Evolutionary conservation across 2,888 invertebrate species (phyloP).

Genomic region (Calliopum simillimum): DNA sequence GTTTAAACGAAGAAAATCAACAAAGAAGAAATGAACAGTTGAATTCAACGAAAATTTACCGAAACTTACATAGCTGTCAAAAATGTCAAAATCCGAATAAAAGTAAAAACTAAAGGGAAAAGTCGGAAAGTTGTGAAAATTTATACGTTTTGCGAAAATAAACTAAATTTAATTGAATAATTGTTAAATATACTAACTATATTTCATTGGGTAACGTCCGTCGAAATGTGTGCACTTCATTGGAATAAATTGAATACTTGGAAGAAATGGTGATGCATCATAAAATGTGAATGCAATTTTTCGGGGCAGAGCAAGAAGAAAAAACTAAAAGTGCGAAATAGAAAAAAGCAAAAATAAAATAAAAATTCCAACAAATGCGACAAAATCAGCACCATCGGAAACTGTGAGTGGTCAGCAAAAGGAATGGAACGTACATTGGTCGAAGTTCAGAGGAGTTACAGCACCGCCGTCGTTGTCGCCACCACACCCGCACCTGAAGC

Average conservation of each 20-base stretch:
- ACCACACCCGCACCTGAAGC: slow-evolving; percentile 18
- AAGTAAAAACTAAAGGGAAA: slow-evolving; percentile 38
- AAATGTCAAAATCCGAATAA: slow-evolving; percentile 36
- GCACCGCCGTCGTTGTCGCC: slow-evolving; percentile 7
- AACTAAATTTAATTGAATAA: slow-evolving; percentile 47
- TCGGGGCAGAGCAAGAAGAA: background rate
- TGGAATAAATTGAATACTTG: slow-evolving; percentile 2
- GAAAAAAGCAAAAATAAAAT: background rate
- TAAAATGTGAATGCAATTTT: background rate
- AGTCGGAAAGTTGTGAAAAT: slow-evolving; percentile 44
- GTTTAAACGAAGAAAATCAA: too few relatives aligned
- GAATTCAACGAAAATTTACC: too few relatives aligned
- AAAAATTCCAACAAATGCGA: slow-evolving; percentile 33
- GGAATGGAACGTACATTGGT: slow-evolving; percentile 23
- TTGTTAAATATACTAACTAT: slow-evolving; percentile 36
- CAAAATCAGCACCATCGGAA: slow-evolving; percentile 15
- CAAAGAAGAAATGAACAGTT: background rate
- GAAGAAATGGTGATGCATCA: slow-evolving; percentile 20
- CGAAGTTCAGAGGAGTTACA: slow-evolving; percentile 9
- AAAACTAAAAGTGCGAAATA: slow-evolving; percentile 14
- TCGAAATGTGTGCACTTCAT: background rate
- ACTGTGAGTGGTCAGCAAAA: slow-evolving; percentile 1
- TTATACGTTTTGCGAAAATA: slow-evolving; percentile 37
- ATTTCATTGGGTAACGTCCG: too few relatives aligned
- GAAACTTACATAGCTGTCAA: slow-evolving; percentile 16